Base-by-base conservation (phyloP, 2,888 invertebrate genomes). In the Sphaerophoria rueppellii region DNA sequence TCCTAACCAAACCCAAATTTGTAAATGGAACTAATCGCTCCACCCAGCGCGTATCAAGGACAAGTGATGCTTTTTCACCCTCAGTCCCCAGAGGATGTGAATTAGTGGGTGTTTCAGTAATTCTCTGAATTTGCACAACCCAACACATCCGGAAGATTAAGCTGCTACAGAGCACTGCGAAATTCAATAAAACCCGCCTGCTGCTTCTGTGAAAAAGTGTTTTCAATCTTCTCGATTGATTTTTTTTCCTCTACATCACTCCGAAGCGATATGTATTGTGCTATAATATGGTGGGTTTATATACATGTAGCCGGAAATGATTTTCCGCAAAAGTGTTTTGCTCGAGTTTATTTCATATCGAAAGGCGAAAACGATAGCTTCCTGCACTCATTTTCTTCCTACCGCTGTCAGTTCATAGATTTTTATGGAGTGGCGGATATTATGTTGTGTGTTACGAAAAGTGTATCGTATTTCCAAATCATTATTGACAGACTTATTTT, bases 401-500 rank as follows among this genome's bases (percentile, higher is more conserved):
- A 37, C 14, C 34, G 40, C 73, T 76, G 69, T 81, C 81, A 76
- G 85, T 76, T 85, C 70, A 76, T 81, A 85, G 81, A 81, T 85
- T 85, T 85, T 81, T 85, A 85, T 85, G 76, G 85, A 85, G 85
- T 81, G 32, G 37, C n/a, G 85, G 81, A 77, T 76, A 83, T 57
- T 43, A 24, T 60, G 43, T 24, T 43, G 40, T 60, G 40, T 80
- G 87, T 86, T 87, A 88, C 88, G 24, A 24, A 24, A 87, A 87
- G 87, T 88, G 87, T 88, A 88, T 87, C 87, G 79, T 79, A 87
- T 88, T 87, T 88, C 87, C 87, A 86, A 86, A 88, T 87, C 88
- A 87, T 88, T 88, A 88, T 88, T 87, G 88, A 88, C 88, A 87
- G 85, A 87, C 85, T 87, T 87, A 87, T 11, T 43, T 88, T 88